Evolutionary conservation across 1,140 invertebrate species (phyloP), one percentile per base, ranked within the genome.

Genomic region (Lepidurus couesii): DNA sequence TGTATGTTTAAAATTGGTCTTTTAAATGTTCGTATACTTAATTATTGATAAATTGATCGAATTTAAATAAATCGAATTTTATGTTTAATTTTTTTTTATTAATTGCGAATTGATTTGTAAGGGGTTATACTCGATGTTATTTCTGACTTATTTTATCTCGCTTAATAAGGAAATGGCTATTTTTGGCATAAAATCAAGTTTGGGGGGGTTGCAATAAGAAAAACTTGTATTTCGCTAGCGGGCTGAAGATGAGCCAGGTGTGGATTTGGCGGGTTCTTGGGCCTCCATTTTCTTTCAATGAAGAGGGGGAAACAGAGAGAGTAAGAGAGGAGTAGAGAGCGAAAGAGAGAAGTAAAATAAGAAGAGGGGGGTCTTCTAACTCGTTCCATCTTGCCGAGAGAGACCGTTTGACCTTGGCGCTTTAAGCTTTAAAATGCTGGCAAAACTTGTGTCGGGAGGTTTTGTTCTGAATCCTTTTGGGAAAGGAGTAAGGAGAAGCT

Each of bases 161-260:
- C 2, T 34, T 34, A 34, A 34, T 34, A 34, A 34, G 4, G 34
- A 34, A 4, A 3, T 34, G 34, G 34, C 4, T 34, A 34, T 34
- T 34, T 34, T 34, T 34, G 34, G 34, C 34, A 4, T 2, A 34
- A 34, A 34, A 34, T 34, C 34, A 34, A 34, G 34, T 34, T 34
- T 34, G 1, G 34, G 34, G 34, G 34, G 34, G 4, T 4, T 21
- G n/a, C 1, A 13, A 13, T 16, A 9, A 65, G 53, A 13, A 21
- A 13, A 10, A n/a, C n/a, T 65, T 4, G 16, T 1, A 65, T 65
- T 21, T 65, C n/a, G 53, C 53, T 65, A 7, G 53, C 53, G 53
- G 53, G 53, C 53, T 65, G 53, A 65, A 65, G 53, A 65, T 16
- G 53, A 65, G 53, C 53, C 53, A 65, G 53, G 53, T 65, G 53